Conservation (phyloP, 2,888 invertebrate genomes). For the Cantharis lateralis region DNA sequence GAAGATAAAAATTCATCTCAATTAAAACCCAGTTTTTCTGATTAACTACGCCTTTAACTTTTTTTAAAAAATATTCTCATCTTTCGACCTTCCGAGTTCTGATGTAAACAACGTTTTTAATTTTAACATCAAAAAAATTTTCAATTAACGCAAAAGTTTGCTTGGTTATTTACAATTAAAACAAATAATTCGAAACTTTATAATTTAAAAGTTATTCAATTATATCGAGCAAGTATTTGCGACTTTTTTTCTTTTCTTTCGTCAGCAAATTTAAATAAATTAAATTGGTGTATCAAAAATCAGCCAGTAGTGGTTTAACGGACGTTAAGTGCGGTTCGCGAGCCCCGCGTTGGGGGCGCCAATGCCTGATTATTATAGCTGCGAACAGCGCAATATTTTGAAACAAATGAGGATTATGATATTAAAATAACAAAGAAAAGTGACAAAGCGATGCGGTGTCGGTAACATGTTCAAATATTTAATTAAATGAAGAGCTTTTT, state of each 20-base stretch:
- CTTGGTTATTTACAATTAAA: not conserved
- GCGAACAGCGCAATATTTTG: too few species aligned
- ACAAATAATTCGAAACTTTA: not conserved
- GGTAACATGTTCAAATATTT: not conserved
- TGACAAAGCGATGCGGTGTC: not conserved
- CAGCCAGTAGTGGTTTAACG: too few species aligned
- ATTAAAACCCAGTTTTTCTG: not conserved
- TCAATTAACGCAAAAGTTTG: not conserved
- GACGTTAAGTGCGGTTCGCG: too few species aligned
- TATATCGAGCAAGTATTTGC: not conserved
- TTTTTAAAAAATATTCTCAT: not conserved
- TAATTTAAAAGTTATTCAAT: not conserved
- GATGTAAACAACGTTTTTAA: not conserved
- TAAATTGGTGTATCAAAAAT: too few species aligned
- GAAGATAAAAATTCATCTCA: not conserved
- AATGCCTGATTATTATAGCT: too few species aligned
- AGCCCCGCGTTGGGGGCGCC: too few species aligned
- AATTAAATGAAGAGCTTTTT: not conserved
- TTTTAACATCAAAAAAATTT: not conserved
- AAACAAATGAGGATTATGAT: not conserved
- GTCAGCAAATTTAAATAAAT: too few species aligned
- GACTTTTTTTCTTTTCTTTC: too few species aligned
- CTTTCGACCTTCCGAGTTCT: too few species aligned
- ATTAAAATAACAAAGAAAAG: not conserved
- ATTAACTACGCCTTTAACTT: not conserved